These are phyloP conservation scores for Acanthiza pusilla DNA, from an alignment of 2,797 vertebrate genomes.

Conservation along the genomic window DNA sequence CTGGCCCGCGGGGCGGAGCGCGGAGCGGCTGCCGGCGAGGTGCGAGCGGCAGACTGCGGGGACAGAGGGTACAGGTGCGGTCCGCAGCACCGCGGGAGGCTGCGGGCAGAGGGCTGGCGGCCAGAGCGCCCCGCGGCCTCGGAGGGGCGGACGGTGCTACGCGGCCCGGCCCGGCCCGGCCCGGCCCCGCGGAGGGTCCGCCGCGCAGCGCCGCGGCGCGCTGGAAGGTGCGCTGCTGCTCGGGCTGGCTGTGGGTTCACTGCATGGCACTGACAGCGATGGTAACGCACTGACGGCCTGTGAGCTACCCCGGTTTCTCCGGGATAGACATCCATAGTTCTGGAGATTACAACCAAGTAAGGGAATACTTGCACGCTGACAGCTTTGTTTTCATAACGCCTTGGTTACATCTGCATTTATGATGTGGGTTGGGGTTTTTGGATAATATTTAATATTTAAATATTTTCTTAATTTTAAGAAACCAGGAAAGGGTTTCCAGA, in stretches of 20 bases:
- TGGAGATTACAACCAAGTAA: neutral
- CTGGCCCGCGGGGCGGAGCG: neutral
- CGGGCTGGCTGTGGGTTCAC: accelerated
- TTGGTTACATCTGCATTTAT: neutral
- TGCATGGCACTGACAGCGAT: accelerated
- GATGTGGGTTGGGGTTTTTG: neutral
- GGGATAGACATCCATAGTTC: neutral
- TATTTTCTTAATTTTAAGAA: neutral
- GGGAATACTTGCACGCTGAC: neutral
- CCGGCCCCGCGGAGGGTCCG: neutral
- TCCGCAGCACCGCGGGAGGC: neutral
- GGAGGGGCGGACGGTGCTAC: neutral
- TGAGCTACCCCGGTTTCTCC: neutral
- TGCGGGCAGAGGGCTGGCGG: neutral
- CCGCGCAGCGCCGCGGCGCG: neutral
- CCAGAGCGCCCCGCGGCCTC: neutral
- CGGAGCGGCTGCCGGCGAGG: neutral
- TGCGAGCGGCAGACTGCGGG: neutral
- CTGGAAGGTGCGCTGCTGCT: neutral
- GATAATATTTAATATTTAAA: neutral
- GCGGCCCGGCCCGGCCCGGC: neutral
- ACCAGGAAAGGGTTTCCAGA: neutral
- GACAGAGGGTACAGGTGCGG: neutral
- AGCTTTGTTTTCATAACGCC: neutral
- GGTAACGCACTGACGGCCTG: neutral